These are phyloP conservation scores for Poecilus cupreus DNA, from an alignment of 2,888 invertebrate species.

Conservation along the genomic window DNA sequence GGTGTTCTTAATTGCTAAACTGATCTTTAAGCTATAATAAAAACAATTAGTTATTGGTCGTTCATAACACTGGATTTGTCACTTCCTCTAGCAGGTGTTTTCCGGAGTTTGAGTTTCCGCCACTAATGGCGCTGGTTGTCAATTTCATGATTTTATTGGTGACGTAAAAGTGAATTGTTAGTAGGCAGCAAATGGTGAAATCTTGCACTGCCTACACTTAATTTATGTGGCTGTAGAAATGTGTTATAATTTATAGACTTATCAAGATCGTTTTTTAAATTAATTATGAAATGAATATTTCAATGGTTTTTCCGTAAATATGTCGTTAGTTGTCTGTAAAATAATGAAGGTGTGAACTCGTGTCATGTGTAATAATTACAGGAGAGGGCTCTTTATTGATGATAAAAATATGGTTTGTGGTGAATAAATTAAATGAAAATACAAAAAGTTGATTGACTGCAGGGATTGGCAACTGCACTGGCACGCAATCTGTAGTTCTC, in stretches of 20 bases:
- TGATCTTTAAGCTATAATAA: slow-evolving; percentile 29
- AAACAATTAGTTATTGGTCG: slow-evolving; percentile 25
- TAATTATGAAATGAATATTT: neutral
- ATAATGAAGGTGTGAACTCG: too few relatives aligned
- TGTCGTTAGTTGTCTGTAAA: neutral
- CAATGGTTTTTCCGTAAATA: neutral
- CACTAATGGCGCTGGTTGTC: neutral
- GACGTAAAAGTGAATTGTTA: neutral
- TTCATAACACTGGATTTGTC: neutral
- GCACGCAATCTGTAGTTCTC: slow-evolving; percentile 5
- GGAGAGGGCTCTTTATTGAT: neutral
- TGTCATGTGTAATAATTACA: neutral
- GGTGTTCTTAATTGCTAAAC: slow-evolving; percentile 30
- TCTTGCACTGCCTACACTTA: slow-evolving; percentile 9
- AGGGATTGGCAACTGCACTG: neutral
- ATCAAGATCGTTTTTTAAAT: slow-evolving; percentile 25
- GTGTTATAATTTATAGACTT: slow-evolving; percentile 22
- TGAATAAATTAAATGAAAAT: slow-evolving; percentile 22
- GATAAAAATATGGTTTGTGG: neutral
- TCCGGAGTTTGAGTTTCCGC: neutral
- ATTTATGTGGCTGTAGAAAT: slow-evolving; percentile 14
- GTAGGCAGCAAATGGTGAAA: slow-evolving; percentile 14
- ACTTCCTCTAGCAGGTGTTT: slow-evolving; percentile 27
- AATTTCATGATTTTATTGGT: neutral
- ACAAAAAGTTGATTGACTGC: slow-evolving; percentile 17